phyloP scores from a whole-genome alignment of 2,113 vertebrate genomes.

The Setophaga kirtlandii region DNA sequence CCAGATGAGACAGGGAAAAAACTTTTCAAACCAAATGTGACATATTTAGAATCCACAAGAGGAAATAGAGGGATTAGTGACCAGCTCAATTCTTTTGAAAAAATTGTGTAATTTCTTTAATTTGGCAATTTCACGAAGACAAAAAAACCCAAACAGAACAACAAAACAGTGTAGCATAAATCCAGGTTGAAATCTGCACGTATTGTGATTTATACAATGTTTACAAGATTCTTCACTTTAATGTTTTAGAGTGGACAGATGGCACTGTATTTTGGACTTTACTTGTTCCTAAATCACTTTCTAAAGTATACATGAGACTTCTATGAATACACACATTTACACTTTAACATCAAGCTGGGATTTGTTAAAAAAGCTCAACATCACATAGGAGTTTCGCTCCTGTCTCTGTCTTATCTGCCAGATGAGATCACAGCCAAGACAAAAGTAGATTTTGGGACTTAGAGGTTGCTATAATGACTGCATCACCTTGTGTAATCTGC shows the following conservation, averaged over 20 bases:
- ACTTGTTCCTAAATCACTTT: not conserved
- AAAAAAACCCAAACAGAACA: not conserved
- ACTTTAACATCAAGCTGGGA: not conserved
- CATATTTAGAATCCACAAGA: not conserved
- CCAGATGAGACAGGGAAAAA: not conserved
- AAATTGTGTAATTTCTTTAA: not conserved
- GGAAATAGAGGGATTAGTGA: not conserved
- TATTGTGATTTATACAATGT: not conserved
- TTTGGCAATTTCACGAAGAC: not conserved
- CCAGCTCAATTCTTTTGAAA: not conserved
- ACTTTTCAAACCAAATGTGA: not conserved
- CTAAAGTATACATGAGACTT: not conserved
- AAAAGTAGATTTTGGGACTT: not conserved
- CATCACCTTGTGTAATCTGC: not conserved
- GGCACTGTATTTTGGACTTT: not conserved
- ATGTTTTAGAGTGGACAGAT: not conserved
- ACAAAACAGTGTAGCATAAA: accelerated
- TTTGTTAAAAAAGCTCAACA: not conserved
- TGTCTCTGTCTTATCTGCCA: not conserved
- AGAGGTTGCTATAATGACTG: not conserved
- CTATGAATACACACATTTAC: not conserved
- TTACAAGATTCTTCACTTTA: not conserved
- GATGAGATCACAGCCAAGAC: not conserved
- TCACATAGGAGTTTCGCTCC: not conserved
- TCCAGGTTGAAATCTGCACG: not conserved